phyloP scores from a whole-genome alignment of 2,113 vertebrate genomes.

The Thunnus maccoyii region DNA sequence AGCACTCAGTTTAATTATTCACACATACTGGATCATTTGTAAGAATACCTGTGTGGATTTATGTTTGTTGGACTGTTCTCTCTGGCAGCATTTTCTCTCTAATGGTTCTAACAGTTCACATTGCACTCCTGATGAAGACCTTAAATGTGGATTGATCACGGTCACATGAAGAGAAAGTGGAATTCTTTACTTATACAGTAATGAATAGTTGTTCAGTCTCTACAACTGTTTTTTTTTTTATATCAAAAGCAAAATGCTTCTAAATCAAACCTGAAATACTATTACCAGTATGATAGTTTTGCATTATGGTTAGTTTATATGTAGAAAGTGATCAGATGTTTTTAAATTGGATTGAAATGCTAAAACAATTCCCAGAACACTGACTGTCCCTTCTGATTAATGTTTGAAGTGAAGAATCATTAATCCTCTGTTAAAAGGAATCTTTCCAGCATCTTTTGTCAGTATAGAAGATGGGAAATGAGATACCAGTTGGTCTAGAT shows the following conservation, averaged over 20 bases:
- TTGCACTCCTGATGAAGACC: not conserved
- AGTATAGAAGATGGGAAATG: not conserved
- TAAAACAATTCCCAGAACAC: conserved; percentile 7
- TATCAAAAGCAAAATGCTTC: not conserved
- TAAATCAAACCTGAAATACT: no score
- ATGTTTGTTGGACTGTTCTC: not conserved
- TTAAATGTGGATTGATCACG: not conserved
- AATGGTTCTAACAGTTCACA: not conserved
- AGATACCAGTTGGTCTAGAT: conserved; percentile 32
- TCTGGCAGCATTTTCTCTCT: conserved; percentile 10
- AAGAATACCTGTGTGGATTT: conserved; percentile 27
- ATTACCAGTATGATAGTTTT: no score
- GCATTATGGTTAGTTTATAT: not conserved
- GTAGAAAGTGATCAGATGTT: not conserved
- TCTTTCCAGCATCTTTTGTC: conserved; percentile 11
- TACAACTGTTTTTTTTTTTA: not conserved
- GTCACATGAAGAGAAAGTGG: not conserved
- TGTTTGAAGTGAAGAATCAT: conserved; percentile 30
- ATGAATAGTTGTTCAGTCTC: no score
- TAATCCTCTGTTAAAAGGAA: conserved; percentile 37
- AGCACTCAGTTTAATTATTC: conserved; percentile 61
- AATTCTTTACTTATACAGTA: not conserved
- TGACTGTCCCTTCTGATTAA: conserved; percentile 41
- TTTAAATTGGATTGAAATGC: conserved; percentile 33
- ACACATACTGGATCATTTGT: conserved; percentile 32